Base-by-base conservation (phyloP, 2,113 vertebrate genomes). In the Scatophagus argus region DNA sequence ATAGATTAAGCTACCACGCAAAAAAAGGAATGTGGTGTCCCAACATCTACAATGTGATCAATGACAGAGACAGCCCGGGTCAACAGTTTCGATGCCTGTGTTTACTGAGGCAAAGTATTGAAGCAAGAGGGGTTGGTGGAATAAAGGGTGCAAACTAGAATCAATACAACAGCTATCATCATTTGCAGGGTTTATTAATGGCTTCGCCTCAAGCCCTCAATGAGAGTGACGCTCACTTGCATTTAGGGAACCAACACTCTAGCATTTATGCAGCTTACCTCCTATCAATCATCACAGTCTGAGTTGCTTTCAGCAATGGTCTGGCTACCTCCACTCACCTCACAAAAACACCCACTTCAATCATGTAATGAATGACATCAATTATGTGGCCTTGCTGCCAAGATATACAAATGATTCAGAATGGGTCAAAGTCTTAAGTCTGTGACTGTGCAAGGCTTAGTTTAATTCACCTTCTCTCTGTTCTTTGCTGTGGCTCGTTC, bases 121-220 rank as follows among this genome's bases (percentile, higher is more conserved):
- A 74, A 87, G 85, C 67, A 60, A 85, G 75, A 85, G 27, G 34
- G 82, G 61, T 60, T 27, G 54, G 36, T 72, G 62, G 80, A 87
- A 74, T 64, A 69, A 75, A 85, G 55, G 82, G 79, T 70, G 84
- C 75, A 86, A 86, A 87, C 64, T 59, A 11, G 56, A 90, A 93
- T 93, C 90, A 77, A 93, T 93, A 86, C 58, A 88, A 79, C 88
- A 81, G 85, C 90, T 90, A 92, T 93, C 89, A 92, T 92, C 89
- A 92, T 93, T 89, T 90, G 75, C 86, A 59, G 63, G 72, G 51
- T 90, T 89, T 92, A 90, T 91, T 91, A 91, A 93, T 90, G 91
- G 79, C 84, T 79, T 75, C 12, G 85, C 85, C 82, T 25, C 46
- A 41, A 88, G 89, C 86, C 14, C 54, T 59, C 74, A 58, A 61